Base-by-base conservation (phyloP, 2,888 invertebrate species). In the Gisinianus flammeolus region DNA sequence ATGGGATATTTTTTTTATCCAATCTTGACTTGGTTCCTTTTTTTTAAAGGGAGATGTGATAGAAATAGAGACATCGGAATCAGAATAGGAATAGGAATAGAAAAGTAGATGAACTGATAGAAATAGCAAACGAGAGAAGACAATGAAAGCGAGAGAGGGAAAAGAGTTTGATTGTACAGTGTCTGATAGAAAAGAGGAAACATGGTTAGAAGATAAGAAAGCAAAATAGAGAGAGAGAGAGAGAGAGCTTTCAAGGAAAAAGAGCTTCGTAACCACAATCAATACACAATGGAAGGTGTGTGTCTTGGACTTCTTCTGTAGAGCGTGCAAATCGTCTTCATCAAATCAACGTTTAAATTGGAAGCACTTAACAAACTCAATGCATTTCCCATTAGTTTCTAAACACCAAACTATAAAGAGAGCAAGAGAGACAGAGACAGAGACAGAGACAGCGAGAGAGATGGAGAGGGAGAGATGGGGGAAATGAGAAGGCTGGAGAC, bases 291-390 rank as follows among this genome's bases (percentile, higher is more conserved):
- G 54, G 72, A 72, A 58, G 69, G 72, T 72, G 72, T 56, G 72
- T 56, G 58, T 58, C n/a, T n/a, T 62, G 8, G 6, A 8, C 69
- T 52, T 22, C 22, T 52, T 22, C 19, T 2, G 62, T 16, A 28
- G 58, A 72, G 58, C 72, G 72, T 72, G 72, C 58, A 72, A 72
- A 72, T 72, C 72, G 54, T 72, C 58, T 58, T 72, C 72, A 72
- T 72, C 72, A 56, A 56, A 56, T 69, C 69, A 69, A 22, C 31
- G 56, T 72, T 28, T 56, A 72, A 72, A 72, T 72, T 56, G 72
- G 31, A 72, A 72, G 72, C 24, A 72, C 58, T 72, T 72, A 72
- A 72, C 72, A 72, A 72, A 12, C 16, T 44, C 52, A 44, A 44
- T 8, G 52, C 52, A 16, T 44, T 44, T 12, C 10, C 8, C 52